These are phyloP conservation scores for Gouania willdenowi DNA, from an alignment of 2,797 vertebrate genomes.

Conservation along the genomic window DNA sequence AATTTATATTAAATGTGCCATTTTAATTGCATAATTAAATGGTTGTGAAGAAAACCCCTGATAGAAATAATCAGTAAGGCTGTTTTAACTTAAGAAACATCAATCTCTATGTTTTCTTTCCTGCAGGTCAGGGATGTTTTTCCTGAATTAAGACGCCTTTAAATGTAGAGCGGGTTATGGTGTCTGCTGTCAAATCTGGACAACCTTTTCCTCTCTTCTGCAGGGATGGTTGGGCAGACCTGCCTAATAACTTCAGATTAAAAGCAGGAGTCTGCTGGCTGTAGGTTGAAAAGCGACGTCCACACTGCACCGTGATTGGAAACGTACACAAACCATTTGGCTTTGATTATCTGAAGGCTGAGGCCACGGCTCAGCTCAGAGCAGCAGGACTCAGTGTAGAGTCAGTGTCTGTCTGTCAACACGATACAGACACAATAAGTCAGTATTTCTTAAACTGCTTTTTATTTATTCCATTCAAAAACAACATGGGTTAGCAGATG, in stretches of 20 bases:
- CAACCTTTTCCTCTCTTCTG: constrained; percentile 29
- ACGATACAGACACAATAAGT: not conserved
- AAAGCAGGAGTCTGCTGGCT: constrained; percentile 58
- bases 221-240: constrained; percentile 7
- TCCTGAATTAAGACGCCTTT: constrained; percentile 21
- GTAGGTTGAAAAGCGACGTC: constrained; percentile 53
- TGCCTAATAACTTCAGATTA: constrained; percentile 60
- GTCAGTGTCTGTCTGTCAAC: constrained; percentile 9
- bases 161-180: not conserved
- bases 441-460: not conserved
- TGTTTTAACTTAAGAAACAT: too few species aligned
- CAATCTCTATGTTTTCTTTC: not conserved
- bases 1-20: too few species aligned
- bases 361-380: constrained; percentile 36
- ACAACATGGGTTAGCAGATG: too few species aligned
- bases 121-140: constrained; percentile 10
- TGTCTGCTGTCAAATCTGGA: constrained; percentile 31
- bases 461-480: not conserved
- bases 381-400: constrained; percentile 52
- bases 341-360: constrained; percentile 60
- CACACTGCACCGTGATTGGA: constrained; percentile 65
- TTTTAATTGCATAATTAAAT: too few species aligned
- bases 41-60: too few species aligned
- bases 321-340: constrained; percentile 64
- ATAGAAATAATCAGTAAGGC: too few species aligned